Evolutionary conservation across 2,113 vertebrate genomes (phyloP), one percentile per base, ranked within the genome.

Genomic region (Condylura cristata): DNA sequence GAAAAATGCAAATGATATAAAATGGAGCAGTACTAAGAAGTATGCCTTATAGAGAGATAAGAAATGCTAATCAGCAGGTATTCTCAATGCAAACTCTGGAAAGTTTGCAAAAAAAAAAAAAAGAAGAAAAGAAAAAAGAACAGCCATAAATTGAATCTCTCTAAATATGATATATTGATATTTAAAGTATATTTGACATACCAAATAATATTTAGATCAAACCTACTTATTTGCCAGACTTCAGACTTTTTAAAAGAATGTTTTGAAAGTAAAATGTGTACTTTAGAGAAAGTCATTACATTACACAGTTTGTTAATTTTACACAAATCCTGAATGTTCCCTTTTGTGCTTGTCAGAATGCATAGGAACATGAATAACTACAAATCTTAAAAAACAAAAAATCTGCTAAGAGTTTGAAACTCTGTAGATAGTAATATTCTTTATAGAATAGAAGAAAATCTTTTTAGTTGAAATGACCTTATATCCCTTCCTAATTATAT

Each of bases 341-440:
- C 17, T 58, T 60, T 87, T 90, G 8, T 78, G 39, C 30, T 83
- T 16, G 89, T 48, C 37, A 86, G 79, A 89, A 86, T 87, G 17
- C 70, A 92, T 39, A 65, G 14, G 22, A 86, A 74, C 51, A 84
- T 65, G 48, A 90, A n/a, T 75, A 70, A 58, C 41, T 60, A 53
- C 5, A 70, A 65, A 18, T 80, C 10, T 44, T 91, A 22, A 91
- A 51, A 86, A 89, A 95, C 18, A 91, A 51, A 86, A 89, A 95
- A 91, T 30, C 7, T 89, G 12, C 18, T 60, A 72, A 94, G 16
- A 68, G 8, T 12, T 81, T 88, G 5, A 44, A 92, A 84, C 20
- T 32, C 14, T 44, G 44, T 34, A 70, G 32, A 24, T 90, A 86
- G 58, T 71, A 86, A 32, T 66, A 86, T 4, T 86, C 13, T 71